These are phyloP conservation scores for Ciconia stormi DNA, from an alignment of 2,113 vertebrate genomes.

Conservation along the genomic window DNA sequence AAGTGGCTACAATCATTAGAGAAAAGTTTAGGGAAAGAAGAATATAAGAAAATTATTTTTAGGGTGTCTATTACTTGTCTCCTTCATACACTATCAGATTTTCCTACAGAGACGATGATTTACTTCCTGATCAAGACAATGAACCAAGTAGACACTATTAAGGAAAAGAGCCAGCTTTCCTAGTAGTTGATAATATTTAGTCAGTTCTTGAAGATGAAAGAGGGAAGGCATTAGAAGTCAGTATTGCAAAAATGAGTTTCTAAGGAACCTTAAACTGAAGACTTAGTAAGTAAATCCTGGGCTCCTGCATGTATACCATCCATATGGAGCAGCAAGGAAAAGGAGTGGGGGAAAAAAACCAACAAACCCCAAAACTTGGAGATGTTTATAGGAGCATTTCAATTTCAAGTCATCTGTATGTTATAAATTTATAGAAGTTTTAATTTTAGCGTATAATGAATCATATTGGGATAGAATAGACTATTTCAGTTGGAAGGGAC, in stretches of 20 bases:
- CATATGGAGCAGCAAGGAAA: neutral
- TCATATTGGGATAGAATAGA: neutral
- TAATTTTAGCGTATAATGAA: neutral
- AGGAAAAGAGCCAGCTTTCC: neutral
- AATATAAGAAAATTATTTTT: neutral
- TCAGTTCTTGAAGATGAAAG: neutral
- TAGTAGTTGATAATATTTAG: neutral
- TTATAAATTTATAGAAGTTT: neutral
- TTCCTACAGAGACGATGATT: neutral
- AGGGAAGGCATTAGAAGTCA: neutral
- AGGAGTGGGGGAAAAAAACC: accelerated
- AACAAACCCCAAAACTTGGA: neutral
- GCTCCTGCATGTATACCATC: neutral
- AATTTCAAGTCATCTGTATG: neutral
- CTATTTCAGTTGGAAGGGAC: neutral
- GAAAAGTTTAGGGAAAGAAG: neutral
- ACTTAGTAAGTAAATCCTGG: neutral
- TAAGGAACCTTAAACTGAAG: neutral
- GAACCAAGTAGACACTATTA: neutral
- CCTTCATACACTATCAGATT: neutral
- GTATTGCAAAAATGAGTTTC: neutral
- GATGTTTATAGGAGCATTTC: neutral
- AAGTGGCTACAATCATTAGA: neutral
- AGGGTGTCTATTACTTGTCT: neutral
- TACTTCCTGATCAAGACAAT: neutral